Conservation (phyloP, 2,888 invertebrate genomes). For the Acronicta alni region DNA sequence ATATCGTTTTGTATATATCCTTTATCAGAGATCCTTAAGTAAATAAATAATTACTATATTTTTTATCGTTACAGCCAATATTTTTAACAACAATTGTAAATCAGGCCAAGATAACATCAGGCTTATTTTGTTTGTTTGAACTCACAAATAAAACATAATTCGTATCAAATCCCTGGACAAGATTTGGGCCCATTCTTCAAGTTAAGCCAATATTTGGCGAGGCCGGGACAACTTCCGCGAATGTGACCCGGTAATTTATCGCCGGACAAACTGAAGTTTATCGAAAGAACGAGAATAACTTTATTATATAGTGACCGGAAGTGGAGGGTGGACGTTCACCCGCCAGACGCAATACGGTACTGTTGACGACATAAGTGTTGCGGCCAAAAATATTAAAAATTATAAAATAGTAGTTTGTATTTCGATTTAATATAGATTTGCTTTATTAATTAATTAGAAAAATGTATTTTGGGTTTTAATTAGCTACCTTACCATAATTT, state of each 20-base stretch:
- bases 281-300: conserved; percentile 89
- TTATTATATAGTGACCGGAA: conserved; percentile 89
- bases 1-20: too few species aligned
- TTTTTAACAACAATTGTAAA: conserved; percentile 34
- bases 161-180: conserved; percentile 74
- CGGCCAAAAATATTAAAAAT: not conserved
- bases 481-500: too few species aligned
- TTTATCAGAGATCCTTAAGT: too few species aligned
- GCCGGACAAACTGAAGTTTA: conserved; percentile 88
- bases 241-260: conserved; percentile 86
- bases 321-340: conserved; percentile 68
- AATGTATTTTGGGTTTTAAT: too few species aligned
- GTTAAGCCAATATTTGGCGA: conserved; percentile 88
- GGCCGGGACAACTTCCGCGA: conserved; percentile 74
- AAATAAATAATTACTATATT: too few species aligned
- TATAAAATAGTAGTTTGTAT: not conserved
- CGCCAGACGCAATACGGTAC: conserved; percentile 61
- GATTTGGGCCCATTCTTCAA: conserved; percentile 78
- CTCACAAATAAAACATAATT: conserved; percentile 70
- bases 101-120: conserved; percentile 54
- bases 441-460: too few species aligned
- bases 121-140: conserved; percentile 66
- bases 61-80: not conserved
- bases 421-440: too few species aligned
- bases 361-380: conserved; percentile 57